Evolutionary conservation across 2,797 vertebrate species (phyloP).

Genomic region (Hylomyscus alleni): DNA sequence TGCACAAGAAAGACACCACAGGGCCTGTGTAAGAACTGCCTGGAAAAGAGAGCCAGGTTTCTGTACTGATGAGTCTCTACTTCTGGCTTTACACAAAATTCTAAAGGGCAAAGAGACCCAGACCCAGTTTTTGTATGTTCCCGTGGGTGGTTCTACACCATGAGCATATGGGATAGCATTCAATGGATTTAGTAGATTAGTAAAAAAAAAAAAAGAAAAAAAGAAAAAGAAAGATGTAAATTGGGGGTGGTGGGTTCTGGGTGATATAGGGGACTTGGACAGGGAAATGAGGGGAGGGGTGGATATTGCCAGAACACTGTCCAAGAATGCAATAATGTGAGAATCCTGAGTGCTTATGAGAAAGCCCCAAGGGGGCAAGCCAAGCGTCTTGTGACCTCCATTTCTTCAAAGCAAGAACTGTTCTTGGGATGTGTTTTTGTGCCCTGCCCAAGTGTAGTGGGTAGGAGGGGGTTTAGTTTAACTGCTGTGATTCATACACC

Average conservation of each 20-base stretch:
- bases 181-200: background rate
- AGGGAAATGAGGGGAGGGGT: too few species aligned
- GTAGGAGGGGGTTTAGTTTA: background rate
- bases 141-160: background rate
- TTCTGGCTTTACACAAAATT: background rate
- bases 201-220: background rate
- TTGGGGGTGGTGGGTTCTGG: background rate
- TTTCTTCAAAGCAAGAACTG: background rate
- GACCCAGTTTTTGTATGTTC: background rate
- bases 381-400: background rate
- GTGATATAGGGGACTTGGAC: too few species aligned
- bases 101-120: background rate
- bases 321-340: background rate
- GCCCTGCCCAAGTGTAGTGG: too few species aligned
- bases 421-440: background rate
- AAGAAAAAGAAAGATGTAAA: background rate
- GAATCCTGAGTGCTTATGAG: too few species aligned
- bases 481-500: too few species aligned
- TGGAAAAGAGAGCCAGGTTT: background rate
- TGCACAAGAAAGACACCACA: background rate
- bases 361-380: too few species aligned
- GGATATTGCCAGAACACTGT: background rate
- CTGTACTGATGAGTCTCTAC: background rate
- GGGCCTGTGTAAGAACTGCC: too few species aligned
- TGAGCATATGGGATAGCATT: background rate